Percentiles rank a stretch among this genome's conserved stretches.
Conservation (phyloP, 2,797 vertebrate genomes). For the Mus caroli region DNA sequence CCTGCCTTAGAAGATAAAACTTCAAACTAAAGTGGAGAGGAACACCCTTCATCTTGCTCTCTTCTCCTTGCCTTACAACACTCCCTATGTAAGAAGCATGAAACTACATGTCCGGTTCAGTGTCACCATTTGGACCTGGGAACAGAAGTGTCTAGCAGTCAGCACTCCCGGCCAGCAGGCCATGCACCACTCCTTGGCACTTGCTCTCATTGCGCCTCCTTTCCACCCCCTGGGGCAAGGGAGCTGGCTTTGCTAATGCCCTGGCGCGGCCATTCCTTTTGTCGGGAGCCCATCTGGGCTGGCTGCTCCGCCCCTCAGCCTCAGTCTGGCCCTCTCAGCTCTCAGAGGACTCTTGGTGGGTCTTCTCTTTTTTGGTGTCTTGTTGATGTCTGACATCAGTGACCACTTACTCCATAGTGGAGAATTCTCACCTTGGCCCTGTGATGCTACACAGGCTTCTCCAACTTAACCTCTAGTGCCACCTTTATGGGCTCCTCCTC, state of each 20-base stretch:
- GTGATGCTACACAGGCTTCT: neutral
- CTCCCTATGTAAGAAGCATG: neutral
- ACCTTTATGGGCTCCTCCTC: neutral
- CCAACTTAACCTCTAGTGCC: neutral
- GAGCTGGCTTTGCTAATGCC: neutral
- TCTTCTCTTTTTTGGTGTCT: constrained; percentile 10
- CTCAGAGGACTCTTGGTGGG: neutral
- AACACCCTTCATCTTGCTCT: neutral
- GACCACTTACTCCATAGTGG: neutral
- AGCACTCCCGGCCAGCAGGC: neutral
- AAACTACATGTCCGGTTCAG: neutral
- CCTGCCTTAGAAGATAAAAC: constrained; percentile 6
- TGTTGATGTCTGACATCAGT: neutral
- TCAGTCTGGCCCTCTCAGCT: neutral
- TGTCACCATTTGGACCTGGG: neutral
- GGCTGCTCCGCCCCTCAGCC: neutral
- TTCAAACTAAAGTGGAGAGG: neutral
- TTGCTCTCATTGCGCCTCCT: neutral
- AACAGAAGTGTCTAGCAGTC: neutral
- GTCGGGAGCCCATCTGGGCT: neutral
- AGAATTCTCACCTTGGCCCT: neutral
- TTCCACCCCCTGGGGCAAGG: neutral
- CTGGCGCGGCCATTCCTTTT: neutral
- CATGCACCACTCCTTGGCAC: neutral
- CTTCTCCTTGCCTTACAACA: neutral